Conservation (phyloP, 2,113 vertebrate genomes). For the Toxostoma redivivum region DNA sequence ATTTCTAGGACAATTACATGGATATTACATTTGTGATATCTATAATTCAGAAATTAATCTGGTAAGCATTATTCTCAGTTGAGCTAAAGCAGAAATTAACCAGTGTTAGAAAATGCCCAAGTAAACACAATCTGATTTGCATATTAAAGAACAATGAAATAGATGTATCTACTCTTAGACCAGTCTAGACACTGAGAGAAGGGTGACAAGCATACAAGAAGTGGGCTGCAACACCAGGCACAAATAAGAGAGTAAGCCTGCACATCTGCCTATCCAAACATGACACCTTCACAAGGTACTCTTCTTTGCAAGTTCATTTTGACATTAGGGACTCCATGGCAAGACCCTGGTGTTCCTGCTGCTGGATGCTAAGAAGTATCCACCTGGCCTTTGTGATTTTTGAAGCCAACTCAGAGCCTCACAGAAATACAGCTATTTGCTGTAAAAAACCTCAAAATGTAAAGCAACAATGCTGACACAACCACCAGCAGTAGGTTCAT, state of each 20-base stretch:
- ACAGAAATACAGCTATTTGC: neutral
- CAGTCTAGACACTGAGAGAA: neutral
- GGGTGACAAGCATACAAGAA: neutral
- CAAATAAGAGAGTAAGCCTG: neutral
- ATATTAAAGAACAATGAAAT: neutral
- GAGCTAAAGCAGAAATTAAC: constrained; percentile 7
- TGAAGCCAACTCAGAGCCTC: neutral
- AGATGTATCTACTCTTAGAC: neutral
- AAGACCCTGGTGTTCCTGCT: neutral
- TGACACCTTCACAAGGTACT: neutral
- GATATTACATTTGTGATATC: neutral
- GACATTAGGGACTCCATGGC: neutral
- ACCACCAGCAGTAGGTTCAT: neutral
- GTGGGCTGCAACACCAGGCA: neutral
- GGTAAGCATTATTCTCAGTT: neutral
- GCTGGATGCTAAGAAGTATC: accelerated
- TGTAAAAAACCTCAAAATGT: neutral
- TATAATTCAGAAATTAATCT: constrained; percentile 32
- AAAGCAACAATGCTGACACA: neutral
- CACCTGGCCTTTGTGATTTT: neutral
- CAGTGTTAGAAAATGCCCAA: neutral
- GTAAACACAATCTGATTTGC: neutral
- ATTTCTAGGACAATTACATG: constrained; percentile 12
- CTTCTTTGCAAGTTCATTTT: neutral
- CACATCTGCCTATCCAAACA: neutral